Evolutionary conservation across 2,888 invertebrate species (phyloP).

Genomic region (Acleris cristana): DNA sequence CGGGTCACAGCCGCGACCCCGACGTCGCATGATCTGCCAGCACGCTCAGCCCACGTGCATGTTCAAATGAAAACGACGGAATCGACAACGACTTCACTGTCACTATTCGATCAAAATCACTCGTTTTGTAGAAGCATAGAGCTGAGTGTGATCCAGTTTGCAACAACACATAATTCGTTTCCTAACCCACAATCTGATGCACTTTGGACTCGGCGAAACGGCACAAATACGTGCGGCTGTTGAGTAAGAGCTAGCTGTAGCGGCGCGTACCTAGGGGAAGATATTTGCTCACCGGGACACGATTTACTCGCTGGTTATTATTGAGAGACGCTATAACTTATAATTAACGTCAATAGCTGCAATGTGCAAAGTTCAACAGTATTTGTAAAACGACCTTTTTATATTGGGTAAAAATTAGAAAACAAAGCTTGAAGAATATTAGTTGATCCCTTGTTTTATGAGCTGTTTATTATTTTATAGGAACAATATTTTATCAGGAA

Average conservation of each 20-base stretch:
- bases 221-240: constrained; percentile 57
- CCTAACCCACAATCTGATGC: constrained; percentile 64
- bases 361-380: constrained; percentile 43
- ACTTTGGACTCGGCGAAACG: constrained; percentile 59
- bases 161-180: constrained; percentile 58
- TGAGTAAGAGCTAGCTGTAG: constrained; percentile 53
- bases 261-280: constrained; percentile 46
- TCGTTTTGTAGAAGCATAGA: constrained; percentile 36
- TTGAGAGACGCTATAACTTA: constrained; percentile 51
- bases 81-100: constrained; percentile 23
- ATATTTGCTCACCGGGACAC: constrained; percentile 50
- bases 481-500: constrained; percentile 25
- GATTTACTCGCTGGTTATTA: constrained; percentile 46
- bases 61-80: constrained; percentile 15
- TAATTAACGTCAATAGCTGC: constrained; percentile 48
- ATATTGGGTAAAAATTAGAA: constrained; percentile 8
- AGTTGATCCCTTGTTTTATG: neutral
- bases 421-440: neutral
- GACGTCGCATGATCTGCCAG: constrained; percentile 49
- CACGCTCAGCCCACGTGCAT: constrained; percentile 11
- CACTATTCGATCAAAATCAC: constrained; percentile 25
- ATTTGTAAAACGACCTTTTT: constrained; percentile 36
- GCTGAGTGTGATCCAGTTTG: constrained; percentile 58
- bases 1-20: constrained; percentile 49
- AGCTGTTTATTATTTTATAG: constrained; percentile 8